These are phyloP conservation scores for Sinotaia quadrata DNA, from an alignment of 2,888 invertebrate species.

Conservation along the genomic window DNA sequence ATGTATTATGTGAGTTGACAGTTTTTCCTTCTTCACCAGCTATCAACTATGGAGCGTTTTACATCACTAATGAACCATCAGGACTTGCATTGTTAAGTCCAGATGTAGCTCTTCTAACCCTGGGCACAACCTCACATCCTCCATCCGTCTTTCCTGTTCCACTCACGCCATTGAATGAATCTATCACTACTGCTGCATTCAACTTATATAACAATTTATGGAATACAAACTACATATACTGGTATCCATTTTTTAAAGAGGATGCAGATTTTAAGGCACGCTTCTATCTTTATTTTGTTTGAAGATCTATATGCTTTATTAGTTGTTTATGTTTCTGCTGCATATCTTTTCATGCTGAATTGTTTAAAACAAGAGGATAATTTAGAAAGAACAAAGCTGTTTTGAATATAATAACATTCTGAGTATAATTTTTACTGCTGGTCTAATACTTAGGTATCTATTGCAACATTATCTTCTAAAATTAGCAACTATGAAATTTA, in stretches of 20 bases:
- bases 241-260: slow-evolving; percentile 59
- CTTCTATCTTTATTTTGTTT: slow-evolving; percentile 28
- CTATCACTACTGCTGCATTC: slow-evolving; percentile 58
- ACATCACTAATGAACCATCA: slow-evolving; percentile 33
- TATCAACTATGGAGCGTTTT: slow-evolving; percentile 44
- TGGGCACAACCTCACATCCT: slow-evolving; percentile 41
- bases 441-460: too few species aligned
- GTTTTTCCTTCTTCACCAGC: slow-evolving; percentile 32
- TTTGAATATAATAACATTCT: too few species aligned
- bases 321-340: too few species aligned
- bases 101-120: slow-evolving; percentile 58
- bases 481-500: too few species aligned
- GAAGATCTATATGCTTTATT: background rate
- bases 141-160: slow-evolving; percentile 64
- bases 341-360: too few species aligned
- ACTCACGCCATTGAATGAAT: slow-evolving; percentile 49
- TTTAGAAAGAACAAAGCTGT: too few species aligned
- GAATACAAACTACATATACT: slow-evolving; percentile 68
- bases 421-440: too few species aligned
- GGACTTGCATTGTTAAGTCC: slow-evolving; percentile 46
- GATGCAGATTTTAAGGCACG: slow-evolving; percentile 49
- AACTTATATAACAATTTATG: slow-evolving; percentile 69
- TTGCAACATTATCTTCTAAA: too few species aligned
- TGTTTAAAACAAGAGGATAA: too few species aligned
- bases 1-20: too few species aligned